Conservation (phyloP, 1,140 invertebrate species). For the Sitobion miscanthi region DNA sequence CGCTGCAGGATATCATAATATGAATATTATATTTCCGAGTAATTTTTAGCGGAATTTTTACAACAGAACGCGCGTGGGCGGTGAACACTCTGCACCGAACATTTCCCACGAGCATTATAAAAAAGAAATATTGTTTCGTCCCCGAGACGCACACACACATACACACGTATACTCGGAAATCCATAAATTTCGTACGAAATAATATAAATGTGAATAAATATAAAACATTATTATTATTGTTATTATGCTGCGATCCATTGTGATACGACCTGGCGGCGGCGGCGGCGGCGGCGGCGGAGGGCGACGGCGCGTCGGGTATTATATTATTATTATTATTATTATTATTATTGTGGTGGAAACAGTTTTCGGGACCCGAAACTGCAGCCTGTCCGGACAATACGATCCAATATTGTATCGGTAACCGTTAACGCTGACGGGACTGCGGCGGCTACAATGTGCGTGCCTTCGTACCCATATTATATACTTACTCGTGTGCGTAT, state of each 20-base stretch:
- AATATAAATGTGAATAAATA: conserved; percentile 28
- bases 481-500: neutral
- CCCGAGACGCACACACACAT: neutral
- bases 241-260: neutral
- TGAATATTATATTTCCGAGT: neutral
- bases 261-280: neutral
- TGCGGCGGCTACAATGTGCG: neutral
- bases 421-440: conserved; percentile 35
- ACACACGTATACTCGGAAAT: neutral
- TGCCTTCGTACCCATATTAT: neutral
- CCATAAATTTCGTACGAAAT: conserved; percentile 8
- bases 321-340: neutral
- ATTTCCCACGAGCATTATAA: neutral
- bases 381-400: neutral
- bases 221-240: conserved; percentile 4
- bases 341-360: conserved; percentile 15
- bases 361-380: conserved; percentile 5
- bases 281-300: neutral
- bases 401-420: neutral
- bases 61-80: neutral
- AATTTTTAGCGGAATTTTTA: neutral
- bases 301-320: neutral
- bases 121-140: conserved; percentile 16
- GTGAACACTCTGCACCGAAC: neutral
- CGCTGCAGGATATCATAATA: neutral